Base-by-base conservation (phyloP, 2,888 invertebrate genomes). In the Halictus quadricinctus region DNA sequence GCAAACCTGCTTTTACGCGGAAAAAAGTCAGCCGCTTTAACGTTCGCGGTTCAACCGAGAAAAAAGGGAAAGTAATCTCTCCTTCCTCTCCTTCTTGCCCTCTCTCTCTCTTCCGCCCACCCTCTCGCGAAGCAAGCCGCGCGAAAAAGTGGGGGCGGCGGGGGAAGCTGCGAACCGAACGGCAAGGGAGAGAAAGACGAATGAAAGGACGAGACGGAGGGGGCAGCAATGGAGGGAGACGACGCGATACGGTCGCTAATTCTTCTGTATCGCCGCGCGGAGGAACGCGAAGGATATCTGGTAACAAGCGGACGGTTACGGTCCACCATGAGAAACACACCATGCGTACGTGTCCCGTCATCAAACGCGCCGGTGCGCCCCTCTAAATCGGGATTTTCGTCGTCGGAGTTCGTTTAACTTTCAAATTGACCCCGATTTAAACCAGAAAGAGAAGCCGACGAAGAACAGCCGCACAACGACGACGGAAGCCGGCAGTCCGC, bases 371-470 rank as follows among this genome's bases (percentile, higher is more conserved):
- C 88, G 89, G 70, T 72, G 66, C 77, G 70, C 64, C 74, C 84
- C 41, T 85, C 85, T 88, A 89, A 88, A 89, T 89, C 81, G 86
- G 87, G 86, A 88, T 81, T 86, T 83, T 83, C 83, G 72, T 29
- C 75, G 83, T 50, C 70, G 64, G 87, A 86, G 89, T 90, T 91
- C 90, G 84, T 90, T 91, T 91, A 90, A 91, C 91, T 91, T 91
- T 86, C 83, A 81, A 90, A 90, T 88, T 91, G 88, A 88, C 86
- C 87, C 87, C 80, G 88, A 91, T 89, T 90, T 88, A 87, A 90
- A 85, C 86, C 85, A 87, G 84, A 87, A 90, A 88, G 81, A 75
- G 76, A 84, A 29, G 54, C 70, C 36, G 66, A 70, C 50, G 66
- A 48, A 41, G 46, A 21, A 13, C 58, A 41, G 70, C 69, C 36